Evolutionary conservation across 2,888 invertebrate species (phyloP).

Genomic region (Limnephilus marmoratus): DNA sequence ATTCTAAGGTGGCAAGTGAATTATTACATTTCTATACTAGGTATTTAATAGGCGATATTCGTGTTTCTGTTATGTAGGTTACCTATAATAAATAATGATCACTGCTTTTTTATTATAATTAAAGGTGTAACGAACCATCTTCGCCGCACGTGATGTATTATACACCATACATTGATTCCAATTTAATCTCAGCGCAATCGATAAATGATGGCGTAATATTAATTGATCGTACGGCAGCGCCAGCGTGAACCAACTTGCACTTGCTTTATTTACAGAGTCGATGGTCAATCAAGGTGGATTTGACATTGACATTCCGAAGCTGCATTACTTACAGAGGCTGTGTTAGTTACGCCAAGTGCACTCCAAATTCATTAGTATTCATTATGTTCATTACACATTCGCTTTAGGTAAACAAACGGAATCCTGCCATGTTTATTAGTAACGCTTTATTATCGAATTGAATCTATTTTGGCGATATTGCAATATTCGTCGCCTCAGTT

Average conservation of each 20-base stretch:
- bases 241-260: background rate
- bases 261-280: background rate
- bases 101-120: background rate
- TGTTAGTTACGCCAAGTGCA: background rate
- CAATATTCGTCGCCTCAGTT: too few species aligned
- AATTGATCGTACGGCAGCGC: background rate
- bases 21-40: background rate
- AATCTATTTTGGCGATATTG: background rate
- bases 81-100: background rate
- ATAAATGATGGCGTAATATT: background rate
- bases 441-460: background rate
- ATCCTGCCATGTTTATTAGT: background rate
- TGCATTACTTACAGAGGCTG: too few species aligned
- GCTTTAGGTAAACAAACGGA: background rate
- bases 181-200: background rate
- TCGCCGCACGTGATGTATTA: background rate
- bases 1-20: background rate
- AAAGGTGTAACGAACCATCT: background rate
- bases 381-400: background rate
- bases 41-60: background rate
- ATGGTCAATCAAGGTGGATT: background rate
- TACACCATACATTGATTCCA: background rate
- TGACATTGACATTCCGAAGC: background rate
- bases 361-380: background rate
- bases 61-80: background rate